A percentile compares a stretch with the other conserved stretches of the same genome.
Conservation (phyloP, 1,140 invertebrate genomes). For the Drosophila pandora region DNA sequence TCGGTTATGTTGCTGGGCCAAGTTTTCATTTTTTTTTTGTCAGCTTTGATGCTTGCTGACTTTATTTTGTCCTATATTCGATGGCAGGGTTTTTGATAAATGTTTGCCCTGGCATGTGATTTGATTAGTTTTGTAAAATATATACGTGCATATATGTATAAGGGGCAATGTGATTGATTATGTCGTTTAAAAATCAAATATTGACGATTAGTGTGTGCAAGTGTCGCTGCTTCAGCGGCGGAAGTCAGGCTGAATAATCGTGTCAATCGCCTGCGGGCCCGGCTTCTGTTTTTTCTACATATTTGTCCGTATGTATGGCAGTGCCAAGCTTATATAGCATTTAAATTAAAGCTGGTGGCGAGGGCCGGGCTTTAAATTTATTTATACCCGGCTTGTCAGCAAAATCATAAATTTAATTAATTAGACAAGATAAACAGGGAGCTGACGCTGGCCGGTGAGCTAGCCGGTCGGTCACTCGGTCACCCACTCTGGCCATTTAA, state of each 20-base stretch:
- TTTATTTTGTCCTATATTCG: slow-evolving; percentile 40
- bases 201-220: slow-evolving; percentile 65
- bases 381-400: slow-evolving; percentile 67
- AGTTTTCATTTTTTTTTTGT: slow-evolving; percentile 22
- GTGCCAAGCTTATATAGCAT: slow-evolving; percentile 38
- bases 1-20: slow-evolving; percentile 43
- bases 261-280: slow-evolving; percentile 40
- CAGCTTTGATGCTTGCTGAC: slow-evolving; percentile 1
- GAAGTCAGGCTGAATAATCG: slow-evolving; percentile 44
- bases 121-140: slow-evolving; percentile 69
- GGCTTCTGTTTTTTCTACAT: slow-evolving; percentile 27
- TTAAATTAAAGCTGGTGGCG: slow-evolving; percentile 55
- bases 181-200: slow-evolving; percentile 73
- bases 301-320: neutral
- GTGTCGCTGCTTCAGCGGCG: slow-evolving; percentile 5
- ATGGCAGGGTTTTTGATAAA: slow-evolving; percentile 59
- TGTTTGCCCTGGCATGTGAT: slow-evolving; percentile 72
- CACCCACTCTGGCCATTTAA: slow-evolving; percentile 43
- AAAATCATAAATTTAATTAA: slow-evolving; percentile 76
- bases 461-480: neutral
- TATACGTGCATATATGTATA: slow-evolving; percentile 8
- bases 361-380: slow-evolving; percentile 68
- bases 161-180: slow-evolving; percentile 61
- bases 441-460: neutral
- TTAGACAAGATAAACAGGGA: slow-evolving; percentile 69